Percentiles rank a stretch among this genome's conserved stretches.
These are phyloP conservation scores for Apamea epomidion DNA, from an alignment of 2,888 invertebrate genomes.

Conservation along the genomic window DNA sequence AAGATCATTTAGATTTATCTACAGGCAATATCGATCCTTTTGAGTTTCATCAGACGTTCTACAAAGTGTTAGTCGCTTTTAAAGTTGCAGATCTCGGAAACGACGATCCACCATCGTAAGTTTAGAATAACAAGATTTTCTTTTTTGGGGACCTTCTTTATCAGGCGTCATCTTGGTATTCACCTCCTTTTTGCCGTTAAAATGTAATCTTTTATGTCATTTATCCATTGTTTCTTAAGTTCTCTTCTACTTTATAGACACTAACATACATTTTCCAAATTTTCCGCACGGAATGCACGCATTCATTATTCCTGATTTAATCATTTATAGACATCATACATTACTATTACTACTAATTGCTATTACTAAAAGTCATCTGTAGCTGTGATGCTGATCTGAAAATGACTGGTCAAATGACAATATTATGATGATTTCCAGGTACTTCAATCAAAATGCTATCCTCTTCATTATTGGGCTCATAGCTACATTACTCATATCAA, in stretches of 20 bases:
- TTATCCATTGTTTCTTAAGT: background rate
- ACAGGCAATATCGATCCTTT: slow-evolving; percentile 75
- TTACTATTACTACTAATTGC: too few species aligned
- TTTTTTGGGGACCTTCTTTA: background rate
- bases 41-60: slow-evolving; percentile 77
- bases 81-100: slow-evolving; percentile 73
- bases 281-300: background rate
- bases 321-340: background rate
- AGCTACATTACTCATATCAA: background rate
- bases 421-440: slow-evolving; percentile 61
- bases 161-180: too few species aligned
- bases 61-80: slow-evolving; percentile 72
- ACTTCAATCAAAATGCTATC: slow-evolving; percentile 63
- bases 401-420: background rate
- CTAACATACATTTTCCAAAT: background rate
- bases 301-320: background rate
- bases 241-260: background rate
- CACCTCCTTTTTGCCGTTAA: too few species aligned
- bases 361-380: too few species aligned
- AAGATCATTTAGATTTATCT: slow-evolving; percentile 73
- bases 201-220: too few species aligned
- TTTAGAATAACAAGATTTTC: background rate
- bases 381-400: background rate
- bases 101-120: slow-evolving; percentile 58
- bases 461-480: slow-evolving; percentile 32